Conservation (phyloP, 2,113 vertebrate genomes). For the Peromyscus californicus region DNA sequence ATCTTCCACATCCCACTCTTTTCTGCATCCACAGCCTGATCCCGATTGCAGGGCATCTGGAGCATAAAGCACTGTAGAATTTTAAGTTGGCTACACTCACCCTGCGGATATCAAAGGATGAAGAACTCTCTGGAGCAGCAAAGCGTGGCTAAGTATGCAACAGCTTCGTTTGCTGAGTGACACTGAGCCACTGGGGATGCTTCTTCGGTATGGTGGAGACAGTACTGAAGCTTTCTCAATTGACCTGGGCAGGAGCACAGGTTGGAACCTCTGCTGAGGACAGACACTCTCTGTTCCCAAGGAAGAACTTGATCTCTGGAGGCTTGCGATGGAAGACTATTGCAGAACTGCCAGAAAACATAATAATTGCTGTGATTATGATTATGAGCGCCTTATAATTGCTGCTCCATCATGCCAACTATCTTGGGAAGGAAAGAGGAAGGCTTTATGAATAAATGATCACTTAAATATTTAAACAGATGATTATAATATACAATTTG, state of each 20-base stretch:
- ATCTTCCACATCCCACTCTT: neutral
- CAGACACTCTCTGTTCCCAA: neutral
- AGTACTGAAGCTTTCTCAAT: neutral
- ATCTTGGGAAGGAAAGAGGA: conserved; percentile 52
- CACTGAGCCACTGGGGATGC: neutral
- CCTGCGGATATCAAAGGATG: neutral
- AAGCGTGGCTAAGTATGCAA: neutral
- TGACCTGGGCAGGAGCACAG: neutral
- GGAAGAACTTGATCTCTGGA: neutral
- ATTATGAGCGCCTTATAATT: conserved; percentile 63
- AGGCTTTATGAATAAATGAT: conserved; percentile 71
- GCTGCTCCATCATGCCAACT: conserved; percentile 38
- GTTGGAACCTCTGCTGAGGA: neutral
- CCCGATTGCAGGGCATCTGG: neutral
- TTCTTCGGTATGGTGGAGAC: neutral
- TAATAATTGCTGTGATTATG: conserved; percentile 57
- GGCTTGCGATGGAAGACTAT: neutral
- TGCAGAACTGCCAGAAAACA: conserved; percentile 20
- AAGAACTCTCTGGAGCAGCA: neutral
- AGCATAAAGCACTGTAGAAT: conserved; percentile 36
- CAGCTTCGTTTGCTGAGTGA: neutral
- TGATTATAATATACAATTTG: conserved; percentile 57
- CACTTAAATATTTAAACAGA: conserved; percentile 75
- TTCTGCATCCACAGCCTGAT: conserved; percentile 52
- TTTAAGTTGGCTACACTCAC: conserved; percentile 25